These are phyloP conservation scores for Zele albiditarsus DNA, from an alignment of 2,888 invertebrate genomes.

Conservation along the genomic window DNA sequence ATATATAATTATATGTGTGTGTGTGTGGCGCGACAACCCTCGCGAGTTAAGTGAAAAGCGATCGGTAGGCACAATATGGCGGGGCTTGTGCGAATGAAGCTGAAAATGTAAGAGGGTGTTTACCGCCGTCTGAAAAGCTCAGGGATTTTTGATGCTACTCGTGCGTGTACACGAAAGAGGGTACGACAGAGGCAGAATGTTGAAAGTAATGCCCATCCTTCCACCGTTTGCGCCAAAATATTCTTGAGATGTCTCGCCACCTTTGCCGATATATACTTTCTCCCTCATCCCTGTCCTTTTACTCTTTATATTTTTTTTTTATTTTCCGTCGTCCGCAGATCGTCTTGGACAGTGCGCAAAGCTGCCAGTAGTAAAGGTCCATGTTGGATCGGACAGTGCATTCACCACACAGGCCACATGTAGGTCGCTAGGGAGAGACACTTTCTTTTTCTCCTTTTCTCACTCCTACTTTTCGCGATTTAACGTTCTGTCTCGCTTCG, in stretches of 20 bases:
- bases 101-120: conserved; percentile 45
- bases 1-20: neutral
- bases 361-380: conserved; percentile 36
- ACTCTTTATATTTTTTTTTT: neutral
- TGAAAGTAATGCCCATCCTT: neutral
- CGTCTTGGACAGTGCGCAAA: conserved; percentile 22
- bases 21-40: conserved; percentile 20
- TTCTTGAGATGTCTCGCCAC: conserved; percentile 28
- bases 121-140: conserved; percentile 29
- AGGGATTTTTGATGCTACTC: conserved; percentile 44
- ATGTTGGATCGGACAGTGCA: conserved; percentile 49
- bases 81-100: conserved; percentile 4
- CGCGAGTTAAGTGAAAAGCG: neutral
- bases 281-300: conserved; percentile 6
- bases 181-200: conserved; percentile 23
- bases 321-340: conserved; percentile 11
- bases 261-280: conserved; percentile 15
- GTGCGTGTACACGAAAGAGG: conserved; percentile 43
- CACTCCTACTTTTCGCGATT: conserved; percentile 45
- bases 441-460: neutral
- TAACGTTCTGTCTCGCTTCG: conserved; percentile 63
- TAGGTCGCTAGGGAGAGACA: conserved; percentile 61
- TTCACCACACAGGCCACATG: conserved; percentile 55
- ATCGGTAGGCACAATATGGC: neutral
- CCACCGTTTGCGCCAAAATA: conserved; percentile 22